phyloP scores from a whole-genome alignment of 2,113 vertebrate species.

The Phaethornis superciliosus region DNA sequence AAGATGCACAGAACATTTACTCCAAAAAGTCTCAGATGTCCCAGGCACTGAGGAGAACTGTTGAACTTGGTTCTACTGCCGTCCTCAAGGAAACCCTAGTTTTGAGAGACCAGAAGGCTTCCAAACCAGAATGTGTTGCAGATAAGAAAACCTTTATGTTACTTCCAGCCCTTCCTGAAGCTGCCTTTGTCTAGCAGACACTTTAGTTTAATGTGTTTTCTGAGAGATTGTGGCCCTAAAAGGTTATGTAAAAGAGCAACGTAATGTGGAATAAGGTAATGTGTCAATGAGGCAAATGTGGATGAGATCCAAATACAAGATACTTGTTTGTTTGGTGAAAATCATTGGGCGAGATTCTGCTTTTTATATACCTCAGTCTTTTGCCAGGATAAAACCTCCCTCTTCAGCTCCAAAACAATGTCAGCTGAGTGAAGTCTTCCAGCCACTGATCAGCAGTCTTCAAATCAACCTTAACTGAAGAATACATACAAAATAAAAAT shows the following conservation, averaged over 20 bases:
- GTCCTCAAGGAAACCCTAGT: not conserved
- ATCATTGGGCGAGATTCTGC: not conserved
- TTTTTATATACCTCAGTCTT: not conserved
- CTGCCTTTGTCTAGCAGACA: not conserved
- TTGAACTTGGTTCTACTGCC: not conserved
- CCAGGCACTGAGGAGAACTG: fast-evolving
- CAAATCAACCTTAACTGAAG: not conserved
- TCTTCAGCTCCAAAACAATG: not conserved
- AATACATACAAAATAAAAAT: not conserved
- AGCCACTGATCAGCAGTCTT: not conserved
- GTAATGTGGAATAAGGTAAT: not conserved
- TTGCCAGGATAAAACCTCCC: not conserved
- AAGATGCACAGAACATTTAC: fast-evolving
- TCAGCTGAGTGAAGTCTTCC: not conserved
- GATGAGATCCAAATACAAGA: not conserved
- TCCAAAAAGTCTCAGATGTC: not conserved
- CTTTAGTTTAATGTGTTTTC: not conserved
- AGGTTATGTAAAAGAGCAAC: not conserved
- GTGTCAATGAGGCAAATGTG: fast-evolving
- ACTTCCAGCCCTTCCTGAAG: not conserved
- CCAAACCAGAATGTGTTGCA: not conserved
- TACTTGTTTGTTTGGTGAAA: too few species aligned
- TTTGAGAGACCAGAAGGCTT: not conserved
- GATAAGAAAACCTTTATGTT: not conserved
- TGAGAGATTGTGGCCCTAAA: not conserved